phyloP scores from a whole-genome alignment of 2,888 invertebrate species.

The Atethmia centrago region DNA sequence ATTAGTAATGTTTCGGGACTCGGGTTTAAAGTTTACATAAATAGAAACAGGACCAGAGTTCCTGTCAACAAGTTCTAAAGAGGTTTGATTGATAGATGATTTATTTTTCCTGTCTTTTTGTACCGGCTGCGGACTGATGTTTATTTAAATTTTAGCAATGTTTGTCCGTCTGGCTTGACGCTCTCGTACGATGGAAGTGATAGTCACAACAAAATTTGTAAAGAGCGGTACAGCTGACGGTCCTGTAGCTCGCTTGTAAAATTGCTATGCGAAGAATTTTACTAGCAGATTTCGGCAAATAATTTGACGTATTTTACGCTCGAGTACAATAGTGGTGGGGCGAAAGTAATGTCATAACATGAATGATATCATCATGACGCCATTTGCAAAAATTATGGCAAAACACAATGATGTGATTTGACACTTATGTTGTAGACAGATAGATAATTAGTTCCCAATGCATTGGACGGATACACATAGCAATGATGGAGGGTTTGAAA shows the following conservation, averaged over 20 bases:
- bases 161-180: neutral
- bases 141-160: neutral
- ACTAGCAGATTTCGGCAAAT: neutral
- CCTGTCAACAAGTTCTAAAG: constrained; percentile 17
- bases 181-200: neutral
- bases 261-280: neutral
- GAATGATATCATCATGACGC: too few species aligned
- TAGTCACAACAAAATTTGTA: constrained; percentile 34
- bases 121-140: neutral
- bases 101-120: neutral
- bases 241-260: neutral
- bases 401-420: too few species aligned
- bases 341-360: neutral
- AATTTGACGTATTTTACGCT: neutral
- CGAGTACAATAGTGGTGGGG: too few species aligned
- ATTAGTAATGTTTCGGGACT: constrained; percentile 14
- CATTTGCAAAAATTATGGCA: neutral
- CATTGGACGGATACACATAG: too few species aligned
- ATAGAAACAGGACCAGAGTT: constrained; percentile 34
- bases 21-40: constrained; percentile 14
- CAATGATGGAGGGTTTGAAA: too few species aligned
- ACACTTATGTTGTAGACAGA: neutral
- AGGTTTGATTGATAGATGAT: constrained; percentile 1
- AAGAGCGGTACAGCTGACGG: neutral
- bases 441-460: too few species aligned